Evolutionary conservation across 2,888 invertebrate species (phyloP).

Genomic region (Diabrotica balteata): DNA sequence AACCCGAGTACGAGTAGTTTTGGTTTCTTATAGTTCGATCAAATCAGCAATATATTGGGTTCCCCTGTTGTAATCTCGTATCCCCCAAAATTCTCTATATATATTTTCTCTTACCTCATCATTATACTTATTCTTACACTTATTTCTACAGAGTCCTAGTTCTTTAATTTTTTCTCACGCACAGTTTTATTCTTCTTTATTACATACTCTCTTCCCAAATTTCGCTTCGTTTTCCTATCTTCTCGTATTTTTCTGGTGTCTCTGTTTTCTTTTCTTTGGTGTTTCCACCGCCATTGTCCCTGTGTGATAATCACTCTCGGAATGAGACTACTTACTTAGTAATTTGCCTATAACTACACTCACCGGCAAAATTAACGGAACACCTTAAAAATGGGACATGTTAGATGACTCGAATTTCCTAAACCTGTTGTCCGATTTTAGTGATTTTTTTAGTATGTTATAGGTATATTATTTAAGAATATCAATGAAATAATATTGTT

Average conservation of each 20-base stretch:
- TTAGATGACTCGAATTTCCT: too few species aligned
- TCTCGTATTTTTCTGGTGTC: neutral
- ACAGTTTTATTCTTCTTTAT: neutral
- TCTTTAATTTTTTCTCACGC: conserved; percentile 6
- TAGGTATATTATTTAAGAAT: too few species aligned
- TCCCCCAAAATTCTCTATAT: neutral
- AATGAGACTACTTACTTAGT: too few species aligned
- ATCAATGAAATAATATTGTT: too few species aligned
- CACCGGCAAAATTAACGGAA: too few species aligned
- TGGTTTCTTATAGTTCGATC: neutral
- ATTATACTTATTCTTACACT: neutral
- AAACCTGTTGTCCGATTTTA: too few species aligned
- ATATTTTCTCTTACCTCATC: neutral
- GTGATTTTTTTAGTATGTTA: too few species aligned
- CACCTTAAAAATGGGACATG: too few species aligned
- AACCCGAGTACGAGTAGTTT: neutral
- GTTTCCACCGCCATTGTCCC: neutral
- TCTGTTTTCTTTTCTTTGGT: neutral
- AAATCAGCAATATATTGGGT: neutral
- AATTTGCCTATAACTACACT: too few species aligned
- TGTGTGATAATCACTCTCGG: too few species aligned
- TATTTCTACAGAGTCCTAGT: conserved; percentile 4
- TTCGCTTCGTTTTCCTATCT: conserved; percentile 2
- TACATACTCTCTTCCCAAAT: neutral
- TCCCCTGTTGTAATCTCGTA: neutral